phyloP scores from a whole-genome alignment of 2,797 vertebrate species.

The Tapera naevia region DNA sequence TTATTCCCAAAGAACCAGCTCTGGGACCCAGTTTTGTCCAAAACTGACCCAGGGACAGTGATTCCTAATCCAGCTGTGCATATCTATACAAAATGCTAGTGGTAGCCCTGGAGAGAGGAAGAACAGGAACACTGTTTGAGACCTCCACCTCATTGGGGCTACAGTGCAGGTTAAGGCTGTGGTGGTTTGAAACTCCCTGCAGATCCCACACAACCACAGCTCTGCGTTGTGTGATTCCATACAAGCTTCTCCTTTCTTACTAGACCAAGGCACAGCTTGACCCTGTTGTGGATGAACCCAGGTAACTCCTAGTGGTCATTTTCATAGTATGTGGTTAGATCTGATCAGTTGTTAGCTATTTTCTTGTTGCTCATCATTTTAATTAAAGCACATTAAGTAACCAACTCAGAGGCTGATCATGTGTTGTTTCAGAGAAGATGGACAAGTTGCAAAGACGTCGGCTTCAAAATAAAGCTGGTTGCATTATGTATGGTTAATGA shows the following conservation, averaged over 20 bases:
- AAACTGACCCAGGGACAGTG: background rate
- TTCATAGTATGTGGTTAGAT: fast-evolving
- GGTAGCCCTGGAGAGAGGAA: background rate
- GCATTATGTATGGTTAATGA: background rate
- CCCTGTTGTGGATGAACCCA: background rate
- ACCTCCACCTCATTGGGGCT: background rate
- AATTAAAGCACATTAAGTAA: background rate
- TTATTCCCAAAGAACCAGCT: background rate
- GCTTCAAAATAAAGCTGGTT: background rate
- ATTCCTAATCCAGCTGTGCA: background rate
- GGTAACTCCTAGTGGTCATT: background rate
- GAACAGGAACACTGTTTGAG: background rate
- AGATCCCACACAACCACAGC: background rate
- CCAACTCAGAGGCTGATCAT: background rate
- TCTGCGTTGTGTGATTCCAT: background rate
- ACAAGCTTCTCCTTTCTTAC: background rate
- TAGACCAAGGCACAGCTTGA: no score
- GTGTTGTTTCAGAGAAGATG: background rate
- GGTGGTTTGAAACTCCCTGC: background rate
- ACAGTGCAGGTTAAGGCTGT: background rate
- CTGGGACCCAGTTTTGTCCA: background rate
- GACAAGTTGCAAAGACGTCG: background rate
- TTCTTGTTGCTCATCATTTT: background rate
- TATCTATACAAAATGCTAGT: background rate
- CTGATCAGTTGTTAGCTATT: background rate